These are phyloP conservation scores for Scatophagus argus DNA, from an alignment of 2,113 vertebrate genomes.

Conservation along the genomic window DNA sequence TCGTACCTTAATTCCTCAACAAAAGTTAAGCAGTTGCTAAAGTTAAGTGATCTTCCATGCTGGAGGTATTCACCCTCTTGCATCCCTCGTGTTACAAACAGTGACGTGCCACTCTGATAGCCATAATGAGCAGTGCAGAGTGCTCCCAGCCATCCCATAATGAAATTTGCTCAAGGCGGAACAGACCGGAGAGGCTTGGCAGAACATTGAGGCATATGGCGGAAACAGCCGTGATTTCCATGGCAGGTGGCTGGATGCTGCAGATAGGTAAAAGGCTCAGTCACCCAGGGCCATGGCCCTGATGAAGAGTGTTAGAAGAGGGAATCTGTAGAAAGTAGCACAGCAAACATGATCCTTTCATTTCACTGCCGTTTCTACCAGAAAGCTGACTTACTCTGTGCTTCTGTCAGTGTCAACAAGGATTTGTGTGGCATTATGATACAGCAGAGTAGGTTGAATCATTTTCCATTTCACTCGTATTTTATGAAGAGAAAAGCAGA, in stretches of 20 bases:
- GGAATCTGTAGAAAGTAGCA: conserved; percentile 63
- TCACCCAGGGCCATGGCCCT: conserved; percentile 81
- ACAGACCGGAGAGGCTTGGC: conserved; percentile 91
- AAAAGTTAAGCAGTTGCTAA: conserved; percentile 50
- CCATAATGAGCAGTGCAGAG: conserved; percentile 91
- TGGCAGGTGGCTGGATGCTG: conserved; percentile 85
- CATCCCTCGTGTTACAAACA: conserved; percentile 69
- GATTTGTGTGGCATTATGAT: conserved; percentile 9
- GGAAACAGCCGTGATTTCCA: conserved; percentile 92
- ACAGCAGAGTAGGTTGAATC: conserved; percentile 9
- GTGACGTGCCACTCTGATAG: conserved; percentile 90
- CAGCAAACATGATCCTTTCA: conserved; percentile 35
- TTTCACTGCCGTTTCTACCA: conserved; percentile 21
- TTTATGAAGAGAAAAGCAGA: conserved; percentile 9
- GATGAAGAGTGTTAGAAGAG: conserved; percentile 77
- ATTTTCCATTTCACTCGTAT: conserved; percentile 14
- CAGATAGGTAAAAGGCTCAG: conserved; percentile 84
- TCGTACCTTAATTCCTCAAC: conserved; percentile 2
- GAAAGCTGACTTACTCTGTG: conserved; percentile 18
- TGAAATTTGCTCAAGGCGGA: conserved; percentile 94
- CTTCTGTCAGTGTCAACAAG: conserved; percentile 7
- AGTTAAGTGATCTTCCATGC: conserved; percentile 38
- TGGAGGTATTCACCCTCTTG: conserved; percentile 63
- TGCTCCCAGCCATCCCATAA: conserved; percentile 91
- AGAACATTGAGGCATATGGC: conserved; percentile 93